Percentiles rank a stretch among this genome's conserved stretches.
Conservation (phyloP, 2,797 vertebrate genomes). For the Rhadinocentrus ornatus region DNA sequence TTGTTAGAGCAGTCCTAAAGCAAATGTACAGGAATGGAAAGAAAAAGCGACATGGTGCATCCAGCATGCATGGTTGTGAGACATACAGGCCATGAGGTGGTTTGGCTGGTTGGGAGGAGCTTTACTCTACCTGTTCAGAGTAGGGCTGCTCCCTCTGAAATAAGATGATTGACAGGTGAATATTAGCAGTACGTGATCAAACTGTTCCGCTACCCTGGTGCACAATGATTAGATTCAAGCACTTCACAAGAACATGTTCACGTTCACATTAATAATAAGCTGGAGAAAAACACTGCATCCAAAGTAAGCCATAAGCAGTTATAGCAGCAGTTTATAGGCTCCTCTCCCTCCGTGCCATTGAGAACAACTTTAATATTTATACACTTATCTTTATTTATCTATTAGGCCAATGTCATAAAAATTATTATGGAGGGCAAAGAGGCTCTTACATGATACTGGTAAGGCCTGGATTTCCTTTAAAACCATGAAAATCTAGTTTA, state of each 20-base stretch:
- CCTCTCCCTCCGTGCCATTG: constrained; percentile 8
- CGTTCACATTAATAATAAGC: constrained; percentile 44
- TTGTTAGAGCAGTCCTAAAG: constrained; percentile 53
- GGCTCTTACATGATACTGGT: constrained; percentile 1
- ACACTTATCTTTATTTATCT: background rate
- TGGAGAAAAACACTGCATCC: constrained; percentile 38
- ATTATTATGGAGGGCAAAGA: background rate
- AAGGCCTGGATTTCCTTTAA: constrained; percentile 14
- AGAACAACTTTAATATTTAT: background rate
- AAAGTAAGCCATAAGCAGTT: constrained; percentile 47
- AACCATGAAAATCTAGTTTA: constrained; percentile 4
- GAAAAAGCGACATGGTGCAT: constrained; percentile 56
- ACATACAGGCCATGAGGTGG: constrained; percentile 66
- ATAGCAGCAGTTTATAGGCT: constrained; percentile 14
- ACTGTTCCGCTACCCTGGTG: constrained; percentile 43
- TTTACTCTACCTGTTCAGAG: constrained; percentile 87
- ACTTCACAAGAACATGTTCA: constrained; percentile 34
- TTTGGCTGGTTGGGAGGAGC: constrained; percentile 73
- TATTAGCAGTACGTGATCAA: constrained; percentile 72
- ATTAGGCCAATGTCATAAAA: constrained; percentile 12
- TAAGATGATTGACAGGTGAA: constrained; percentile 82
- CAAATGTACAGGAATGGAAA: constrained; percentile 28
- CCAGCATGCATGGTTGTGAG: constrained; percentile 77
- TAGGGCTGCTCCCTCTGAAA: constrained; percentile 87
- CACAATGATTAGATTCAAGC: constrained; percentile 51